A percentile compares a stretch with the other conserved stretches of the same genome.
Evolutionary conservation across 2,797 vertebrate genomes (phyloP).

Genomic region (Iguana delicatissima): DNA sequence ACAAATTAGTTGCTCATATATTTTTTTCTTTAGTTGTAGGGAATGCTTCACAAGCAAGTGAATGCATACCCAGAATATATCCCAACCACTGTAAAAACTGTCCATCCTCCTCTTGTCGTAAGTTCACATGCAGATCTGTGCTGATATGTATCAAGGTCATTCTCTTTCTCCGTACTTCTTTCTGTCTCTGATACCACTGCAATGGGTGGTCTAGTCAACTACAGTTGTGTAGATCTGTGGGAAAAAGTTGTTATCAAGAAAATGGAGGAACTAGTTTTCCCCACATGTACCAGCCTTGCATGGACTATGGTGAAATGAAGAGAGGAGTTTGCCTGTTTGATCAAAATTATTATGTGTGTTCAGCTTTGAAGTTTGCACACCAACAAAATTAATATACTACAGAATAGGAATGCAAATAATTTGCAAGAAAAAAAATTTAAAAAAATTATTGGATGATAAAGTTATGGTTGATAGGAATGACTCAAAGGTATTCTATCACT

Average conservation of each 20-base stretch:
- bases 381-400: constrained; percentile 17
- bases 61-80: background rate
- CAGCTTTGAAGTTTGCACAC: constrained; percentile 35
- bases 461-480: background rate
- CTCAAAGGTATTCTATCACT: constrained; percentile 27
- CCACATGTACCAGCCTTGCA: no score
- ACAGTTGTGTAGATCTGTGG: background rate
- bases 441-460: constrained; percentile 9
- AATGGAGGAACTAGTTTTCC: background rate
- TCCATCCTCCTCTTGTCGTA: background rate
- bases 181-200: background rate
- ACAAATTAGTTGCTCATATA: background rate
- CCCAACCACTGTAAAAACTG: background rate
- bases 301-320: background rate
- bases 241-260: background rate
- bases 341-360: background rate
- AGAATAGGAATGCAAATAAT: constrained; percentile 17
- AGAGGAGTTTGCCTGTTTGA: background rate
- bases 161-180: background rate
- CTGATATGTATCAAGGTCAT: background rate
- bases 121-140: background rate
- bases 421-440: constrained; percentile 34
- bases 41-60: background rate
- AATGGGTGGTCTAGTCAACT: background rate
- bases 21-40: background rate